These are phyloP conservation scores for Gymnoscopelus braueri DNA, from an alignment of 2,797 vertebrate species.

Conservation along the genomic window DNA sequence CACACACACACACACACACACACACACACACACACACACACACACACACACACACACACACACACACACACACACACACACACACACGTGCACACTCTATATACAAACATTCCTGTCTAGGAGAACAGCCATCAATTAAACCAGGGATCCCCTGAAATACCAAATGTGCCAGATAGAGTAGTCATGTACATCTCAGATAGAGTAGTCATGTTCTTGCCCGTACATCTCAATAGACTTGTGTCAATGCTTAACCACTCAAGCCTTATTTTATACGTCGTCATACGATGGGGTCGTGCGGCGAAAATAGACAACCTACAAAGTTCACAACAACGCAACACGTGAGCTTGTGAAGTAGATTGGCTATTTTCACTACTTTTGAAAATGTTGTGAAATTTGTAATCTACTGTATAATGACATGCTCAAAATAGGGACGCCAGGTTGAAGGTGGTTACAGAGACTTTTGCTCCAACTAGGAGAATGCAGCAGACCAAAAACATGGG, in stretches of 20 bases:
- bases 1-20: neutral
- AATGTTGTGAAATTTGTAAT: too few species aligned
- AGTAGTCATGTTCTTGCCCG: constrained; percentile 56
- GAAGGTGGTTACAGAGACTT: constrained; percentile 31
- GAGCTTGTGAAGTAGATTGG: too few species aligned
- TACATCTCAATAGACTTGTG: constrained; percentile 57
- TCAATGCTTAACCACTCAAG: constrained; percentile 28
- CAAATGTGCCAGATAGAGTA: constrained; percentile 81
- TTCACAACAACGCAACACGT: too few species aligned
- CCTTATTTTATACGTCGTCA: too few species aligned
- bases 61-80: constrained; percentile 18
- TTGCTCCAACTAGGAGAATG: constrained; percentile 30
- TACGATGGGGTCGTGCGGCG: too few species aligned
- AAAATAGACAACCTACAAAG: too few species aligned
- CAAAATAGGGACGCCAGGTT: too few species aligned
- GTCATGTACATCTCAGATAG: constrained; percentile 57
- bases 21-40: constrained; percentile 20
- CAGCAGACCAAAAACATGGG: constrained; percentile 62
- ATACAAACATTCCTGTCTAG: constrained; percentile 34
- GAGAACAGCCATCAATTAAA: constrained; percentile 76
- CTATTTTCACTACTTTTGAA: too few species aligned
- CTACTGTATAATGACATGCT: too few species aligned
- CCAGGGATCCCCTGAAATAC: constrained; percentile 68
- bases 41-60: constrained; percentile 1
- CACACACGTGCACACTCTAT: neutral